Base-by-base conservation (phyloP, 2,888 invertebrate genomes). In the Spialia ferax region DNA sequence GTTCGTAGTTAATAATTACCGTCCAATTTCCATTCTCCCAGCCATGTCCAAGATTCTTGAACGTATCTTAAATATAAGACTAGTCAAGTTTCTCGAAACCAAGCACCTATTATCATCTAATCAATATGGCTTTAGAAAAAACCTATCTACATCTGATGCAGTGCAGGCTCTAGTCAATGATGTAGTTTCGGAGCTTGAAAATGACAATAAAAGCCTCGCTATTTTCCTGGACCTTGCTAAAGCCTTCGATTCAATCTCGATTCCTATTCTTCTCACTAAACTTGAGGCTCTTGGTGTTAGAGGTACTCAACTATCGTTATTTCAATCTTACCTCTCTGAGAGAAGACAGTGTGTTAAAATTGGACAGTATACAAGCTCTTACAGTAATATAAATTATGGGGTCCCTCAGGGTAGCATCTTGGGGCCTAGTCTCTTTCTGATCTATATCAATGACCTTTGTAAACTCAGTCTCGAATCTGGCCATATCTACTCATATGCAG, bases 161-260 rank as follows among this genome's bases (percentile, higher is more conserved):
- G 59, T 59, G 4, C 55, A 55, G 0, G 32, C 13, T 13, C 22
- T 55, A 6, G 32, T 32, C 18, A 55, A 32, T 55, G 11, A 55
- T 10, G 29, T 55, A 7, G 55, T 55, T 1, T 3, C 11, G 10
- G 4, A 18, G 2, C 8, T 59, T n/a, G 59, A 59, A n/a, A 42
- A 22, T 4, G 20, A 29, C 3, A 4, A 57, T 22, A 59, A 38
- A 23, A 23, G 23, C 23, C 23, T 59, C 4, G 42, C 42, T 1
- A 42, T 59, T 7, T 59, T 42, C 26, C 15, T 59, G 8, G 59
- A 59, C 10, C 59, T 59, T n/a, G n/a, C 23, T 1, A 59, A 59
- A 42, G 59, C 62, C 15, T 62, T 62, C 13, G 52, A 62, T 15
- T 38, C 52, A 7, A 52, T 62, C 2, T 62, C 52, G 3, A 18